Conservation (phyloP, 2,113 vertebrate genomes). For the Scomber japonicus region DNA sequence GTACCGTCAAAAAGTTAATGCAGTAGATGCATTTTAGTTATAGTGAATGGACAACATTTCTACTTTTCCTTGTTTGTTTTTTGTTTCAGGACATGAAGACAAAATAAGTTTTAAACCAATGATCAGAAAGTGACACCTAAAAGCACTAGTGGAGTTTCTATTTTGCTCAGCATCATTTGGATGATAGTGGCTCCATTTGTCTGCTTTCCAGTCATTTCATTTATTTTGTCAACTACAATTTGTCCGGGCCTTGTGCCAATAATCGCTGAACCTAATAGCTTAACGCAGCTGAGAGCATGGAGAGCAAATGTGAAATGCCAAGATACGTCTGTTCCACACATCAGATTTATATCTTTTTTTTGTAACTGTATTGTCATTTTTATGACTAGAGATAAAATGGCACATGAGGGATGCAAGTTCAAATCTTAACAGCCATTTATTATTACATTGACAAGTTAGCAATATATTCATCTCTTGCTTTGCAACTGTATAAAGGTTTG, state of each 20-base stretch:
- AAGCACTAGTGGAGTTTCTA: conserved; percentile 1
- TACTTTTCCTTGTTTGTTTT: conserved; percentile 10
- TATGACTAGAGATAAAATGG: conserved; percentile 4
- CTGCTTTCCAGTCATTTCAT: background rate
- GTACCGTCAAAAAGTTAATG: conserved; percentile 20
- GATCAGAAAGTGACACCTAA: background rate
- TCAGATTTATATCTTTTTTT: background rate
- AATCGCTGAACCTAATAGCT: conserved; percentile 43
- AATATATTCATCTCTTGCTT: background rate
- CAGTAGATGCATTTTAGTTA: conserved; percentile 24
- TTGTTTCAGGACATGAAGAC: background rate
- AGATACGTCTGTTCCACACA: conserved; percentile 2
- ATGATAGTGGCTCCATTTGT: conserved; percentile 1
- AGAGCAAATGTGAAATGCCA: conserved; percentile 12
- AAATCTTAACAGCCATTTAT: background rate
- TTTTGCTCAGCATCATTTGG: background rate
- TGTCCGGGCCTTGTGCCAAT: conserved; percentile 38
- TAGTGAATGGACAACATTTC: conserved; percentile 18
- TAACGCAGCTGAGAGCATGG: conserved; percentile 21
- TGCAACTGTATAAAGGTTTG: too few relatives aligned
- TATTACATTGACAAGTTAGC: background rate
- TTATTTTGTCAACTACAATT: conserved; percentile 28
- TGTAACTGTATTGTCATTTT: background rate
- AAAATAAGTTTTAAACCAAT: conserved; percentile 20
- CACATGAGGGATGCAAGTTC: background rate